These are phyloP conservation scores for Rutpela maculata DNA, from an alignment of 2,888 invertebrate genomes.

Conservation along the genomic window DNA sequence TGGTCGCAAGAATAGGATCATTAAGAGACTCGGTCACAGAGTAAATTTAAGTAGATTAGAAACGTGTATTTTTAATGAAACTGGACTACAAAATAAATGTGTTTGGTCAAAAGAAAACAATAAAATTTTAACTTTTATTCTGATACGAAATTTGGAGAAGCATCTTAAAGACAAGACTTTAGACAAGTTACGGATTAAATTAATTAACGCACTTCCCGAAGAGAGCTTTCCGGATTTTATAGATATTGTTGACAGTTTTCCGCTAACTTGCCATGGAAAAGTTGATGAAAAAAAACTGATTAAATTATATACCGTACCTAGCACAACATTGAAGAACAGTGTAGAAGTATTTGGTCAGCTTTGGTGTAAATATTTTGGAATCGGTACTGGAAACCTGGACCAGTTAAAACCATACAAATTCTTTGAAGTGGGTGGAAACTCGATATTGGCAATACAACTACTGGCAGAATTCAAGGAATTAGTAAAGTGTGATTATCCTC, in stretches of 20 bases:
- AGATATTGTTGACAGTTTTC: conserved; percentile 77
- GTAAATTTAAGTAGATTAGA: conserved; percentile 80
- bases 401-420: conserved; percentile 73
- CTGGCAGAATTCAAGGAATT: conserved; percentile 76
- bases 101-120: conserved; percentile 75
- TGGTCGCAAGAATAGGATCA: conserved; percentile 81
- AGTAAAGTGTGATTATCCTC: conserved; percentile 73
- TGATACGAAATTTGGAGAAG: conserved; percentile 62
- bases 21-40: conserved; percentile 87
- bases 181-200: conserved; percentile 65
- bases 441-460: conserved; percentile 81
- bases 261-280: conserved; percentile 84
- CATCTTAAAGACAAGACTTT: conserved; percentile 59
- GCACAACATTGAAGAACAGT: background rate
- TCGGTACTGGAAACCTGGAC: conserved; percentile 34
- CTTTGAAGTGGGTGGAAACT: conserved; percentile 82
- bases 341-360: conserved; percentile 37
- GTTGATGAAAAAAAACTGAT: conserved; percentile 75
- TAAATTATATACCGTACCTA: conserved; percentile 69
- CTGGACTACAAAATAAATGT: conserved; percentile 76
- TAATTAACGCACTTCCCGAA: conserved; percentile 68
- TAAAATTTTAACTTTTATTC: conserved; percentile 76
- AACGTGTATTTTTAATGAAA: conserved; percentile 72
- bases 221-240: conserved; percentile 79
- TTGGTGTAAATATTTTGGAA: conserved; percentile 46